Conservation (phyloP, 2,797 vertebrate genomes). For the Chrosomus eos region DNA sequence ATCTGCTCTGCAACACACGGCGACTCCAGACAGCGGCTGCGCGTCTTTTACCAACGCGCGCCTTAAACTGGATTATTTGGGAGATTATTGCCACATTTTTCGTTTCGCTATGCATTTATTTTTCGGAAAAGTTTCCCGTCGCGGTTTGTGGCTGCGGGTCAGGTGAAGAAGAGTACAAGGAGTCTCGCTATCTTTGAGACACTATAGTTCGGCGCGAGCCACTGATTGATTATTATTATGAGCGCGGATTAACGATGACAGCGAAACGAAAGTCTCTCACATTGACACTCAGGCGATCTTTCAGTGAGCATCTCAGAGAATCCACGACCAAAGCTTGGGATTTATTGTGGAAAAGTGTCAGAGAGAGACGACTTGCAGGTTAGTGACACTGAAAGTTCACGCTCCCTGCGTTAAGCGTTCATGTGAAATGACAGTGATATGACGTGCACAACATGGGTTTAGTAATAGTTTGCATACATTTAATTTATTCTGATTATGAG, state of each 20-base stretch:
- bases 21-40: conserved; percentile 63
- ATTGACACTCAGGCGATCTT: conserved; percentile 84
- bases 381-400: conserved; percentile 67
- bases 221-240: conserved; percentile 73
- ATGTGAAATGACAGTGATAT: conserved; percentile 15
- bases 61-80: conserved; percentile 27
- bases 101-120: conserved; percentile 49
- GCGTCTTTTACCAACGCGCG: background rate
- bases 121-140: conserved; percentile 27
- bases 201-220: conserved; percentile 53
- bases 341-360: conserved; percentile 88
- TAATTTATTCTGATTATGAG: background rate
- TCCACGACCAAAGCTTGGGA: conserved; percentile 91
- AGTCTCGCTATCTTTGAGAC: conserved; percentile 34
- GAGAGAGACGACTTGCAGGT: conserved; percentile 91
- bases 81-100: background rate
- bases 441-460: background rate
- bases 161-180: conserved; percentile 54
- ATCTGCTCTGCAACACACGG: conserved; percentile 59
- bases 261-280: conserved; percentile 73
- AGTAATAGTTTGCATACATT: background rate
- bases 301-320: conserved; percentile 88
- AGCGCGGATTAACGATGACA: conserved; percentile 77
- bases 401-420: background rate
- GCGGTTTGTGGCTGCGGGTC: conserved; percentile 27